Base-by-base conservation (phyloP, 1,140 invertebrate species). In the Drosophila repletoides region DNA sequence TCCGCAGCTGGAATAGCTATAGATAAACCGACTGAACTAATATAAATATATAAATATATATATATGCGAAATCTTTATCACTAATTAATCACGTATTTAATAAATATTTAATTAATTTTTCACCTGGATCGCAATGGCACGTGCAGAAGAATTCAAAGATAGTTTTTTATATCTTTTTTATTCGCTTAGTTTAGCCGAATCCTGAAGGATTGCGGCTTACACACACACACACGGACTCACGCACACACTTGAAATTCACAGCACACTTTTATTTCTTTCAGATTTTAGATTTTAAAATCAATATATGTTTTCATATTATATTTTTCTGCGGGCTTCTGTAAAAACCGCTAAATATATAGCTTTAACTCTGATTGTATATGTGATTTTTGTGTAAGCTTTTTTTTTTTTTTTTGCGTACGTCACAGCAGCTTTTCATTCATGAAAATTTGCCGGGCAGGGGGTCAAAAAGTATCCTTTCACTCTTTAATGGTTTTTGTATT, bases 71-170 rank as follows among this genome's bases (percentile, higher is more conserved):
- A 24, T n/a, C 3, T 43, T 24, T 3, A 14, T 10, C 41, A 51
- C 14, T 36, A 53, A 41, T 34, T 60, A 88, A 76, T 70, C 70
- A 88, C 86, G n/a, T n/a, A n/a, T n/a, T n/a, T n/a, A n/a, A n/a
- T 26, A 29, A 19, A 10, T 51, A 28, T 15, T 28, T 22, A 49
- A 61, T 24, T 46, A 52, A 45, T 43, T 65, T 89, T 77, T 76
- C 74, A 89, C 88, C 88, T 89, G 88, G 88, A 89, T 88, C 72
- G 69, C 65, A 83, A 88, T 89, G 88, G 80, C 88, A 89, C 88
- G 76, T 83, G 80, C 64, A 76, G 88, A 89, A 89, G 87, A 89
- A 88, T 89, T 87, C 80, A 83, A 73, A 75, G 52, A 67, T 31
- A 28, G 55, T 12, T 71, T 40, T 19, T 19, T 41, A 49, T 68